Percentiles rank a stretch among this genome's conserved stretches.
These are phyloP conservation scores for Palloptera scutellata DNA, from an alignment of 2,888 invertebrate species.

Conservation along the genomic window DNA sequence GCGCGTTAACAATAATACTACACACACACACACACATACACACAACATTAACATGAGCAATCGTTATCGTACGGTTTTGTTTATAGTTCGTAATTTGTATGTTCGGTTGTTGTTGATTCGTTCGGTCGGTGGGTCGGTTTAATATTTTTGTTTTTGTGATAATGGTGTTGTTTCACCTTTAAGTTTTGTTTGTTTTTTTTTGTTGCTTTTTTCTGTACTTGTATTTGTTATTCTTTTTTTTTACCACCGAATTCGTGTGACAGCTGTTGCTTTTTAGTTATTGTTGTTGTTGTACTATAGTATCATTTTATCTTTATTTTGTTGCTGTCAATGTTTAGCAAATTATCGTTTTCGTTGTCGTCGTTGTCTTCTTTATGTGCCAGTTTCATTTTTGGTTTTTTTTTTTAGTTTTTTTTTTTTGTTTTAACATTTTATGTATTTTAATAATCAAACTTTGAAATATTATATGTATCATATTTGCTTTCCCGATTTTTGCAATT, in stretches of 20 bases:
- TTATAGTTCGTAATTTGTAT: not conserved
- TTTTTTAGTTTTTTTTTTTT: not conserved
- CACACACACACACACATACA: not conserved
- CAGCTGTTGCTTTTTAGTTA: conserved; percentile 1
- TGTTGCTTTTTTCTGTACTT: not conserved
- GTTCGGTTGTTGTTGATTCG: not conserved
- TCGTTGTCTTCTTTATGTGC: conserved; percentile 3
- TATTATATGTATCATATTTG: not conserved
- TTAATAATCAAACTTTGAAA: not conserved
- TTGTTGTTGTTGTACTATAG: conserved; percentile 10
- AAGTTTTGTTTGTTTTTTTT: not conserved
- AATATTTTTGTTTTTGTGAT: too few species aligned
- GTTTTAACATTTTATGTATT: not conserved
- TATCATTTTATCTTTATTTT: not conserved
- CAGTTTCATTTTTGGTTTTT: conserved; percentile 5
- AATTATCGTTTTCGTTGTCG: not conserved
- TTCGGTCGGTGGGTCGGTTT: too few species aligned
- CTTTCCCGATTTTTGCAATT: not conserved
- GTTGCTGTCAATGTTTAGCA: not conserved
- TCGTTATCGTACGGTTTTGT: not conserved
- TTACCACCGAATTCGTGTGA: not conserved
- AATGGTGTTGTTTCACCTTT: not conserved
- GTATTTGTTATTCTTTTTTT: conserved; percentile 1
- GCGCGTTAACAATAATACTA: not conserved
- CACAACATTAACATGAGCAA: not conserved